Conservation (phyloP, 2,888 invertebrate genomes). For the Ethmia dodecea region DNA sequence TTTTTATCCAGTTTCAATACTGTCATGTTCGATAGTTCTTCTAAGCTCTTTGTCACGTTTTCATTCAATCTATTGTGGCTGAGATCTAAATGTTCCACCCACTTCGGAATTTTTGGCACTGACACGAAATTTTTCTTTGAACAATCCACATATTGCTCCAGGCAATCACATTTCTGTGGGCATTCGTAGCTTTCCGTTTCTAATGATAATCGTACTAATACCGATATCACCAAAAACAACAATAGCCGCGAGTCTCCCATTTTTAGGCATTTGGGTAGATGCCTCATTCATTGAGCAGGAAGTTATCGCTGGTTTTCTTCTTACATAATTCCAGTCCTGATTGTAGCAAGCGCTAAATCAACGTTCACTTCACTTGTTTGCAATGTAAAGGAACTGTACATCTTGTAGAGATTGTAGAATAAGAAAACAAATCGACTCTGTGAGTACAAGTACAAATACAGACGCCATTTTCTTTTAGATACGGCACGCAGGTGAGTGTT, state of each 20-base stretch:
- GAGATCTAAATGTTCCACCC: constrained; percentile 86
- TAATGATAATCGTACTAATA: constrained; percentile 41
- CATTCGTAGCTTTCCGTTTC: constrained; percentile 73
- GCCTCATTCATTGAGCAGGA: constrained; percentile 42
- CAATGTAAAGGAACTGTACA: constrained; percentile 41
- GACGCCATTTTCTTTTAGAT: constrained; percentile 60
- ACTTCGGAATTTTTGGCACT: constrained; percentile 86
- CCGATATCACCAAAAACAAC: constrained; percentile 53
- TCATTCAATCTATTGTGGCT: constrained; percentile 66
- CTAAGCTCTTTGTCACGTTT: constrained; percentile 51
- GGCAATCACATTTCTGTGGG: constrained; percentile 83
- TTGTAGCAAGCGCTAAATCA: constrained; percentile 31
- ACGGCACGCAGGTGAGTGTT: not conserved
- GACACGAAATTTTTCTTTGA: constrained; percentile 82
- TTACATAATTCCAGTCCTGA: constrained; percentile 57
- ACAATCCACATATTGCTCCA: constrained; percentile 86
- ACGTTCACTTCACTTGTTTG: constrained; percentile 36
- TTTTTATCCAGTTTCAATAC: constrained; percentile 77
- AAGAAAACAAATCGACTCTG: constrained; percentile 45
- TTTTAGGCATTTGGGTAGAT: constrained; percentile 65
- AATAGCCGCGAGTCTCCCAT: constrained; percentile 69
- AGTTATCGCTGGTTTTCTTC: constrained; percentile 34
- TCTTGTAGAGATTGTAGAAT: constrained; percentile 39
- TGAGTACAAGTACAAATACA: constrained; percentile 49
- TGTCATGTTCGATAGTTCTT: constrained; percentile 47